Evolutionary conservation across 2,113 vertebrate species (phyloP).

Genomic region (Toxotes chatareus): DNA sequence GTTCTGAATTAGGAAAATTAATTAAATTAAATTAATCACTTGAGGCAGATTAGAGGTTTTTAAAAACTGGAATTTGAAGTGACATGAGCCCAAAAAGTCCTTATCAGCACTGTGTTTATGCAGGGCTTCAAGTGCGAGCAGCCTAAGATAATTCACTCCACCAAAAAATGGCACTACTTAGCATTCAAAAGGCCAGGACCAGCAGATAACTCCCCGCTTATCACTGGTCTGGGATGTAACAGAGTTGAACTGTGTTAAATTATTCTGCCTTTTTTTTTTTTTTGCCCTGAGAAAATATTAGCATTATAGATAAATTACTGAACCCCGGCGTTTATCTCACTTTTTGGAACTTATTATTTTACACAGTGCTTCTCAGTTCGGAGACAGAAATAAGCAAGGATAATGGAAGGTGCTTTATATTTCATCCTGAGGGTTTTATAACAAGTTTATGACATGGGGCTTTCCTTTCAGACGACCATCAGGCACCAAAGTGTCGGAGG

Average conservation of each 20-base stretch:
- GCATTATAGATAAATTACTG: conserved; percentile 67
- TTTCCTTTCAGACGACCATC: conserved; percentile 63
- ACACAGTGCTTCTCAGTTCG: conserved; percentile 24
- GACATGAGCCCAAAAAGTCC: conserved; percentile 56
- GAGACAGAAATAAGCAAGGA: conserved; percentile 46
- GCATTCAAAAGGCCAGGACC: conserved; percentile 52
- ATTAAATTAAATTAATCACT: conserved; percentile 8
- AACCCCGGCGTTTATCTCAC: conserved; percentile 55
- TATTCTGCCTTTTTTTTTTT: conserved; percentile 28
- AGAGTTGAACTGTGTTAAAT: conserved; percentile 63
- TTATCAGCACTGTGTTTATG: conserved; percentile 70
- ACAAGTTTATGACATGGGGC: conserved; percentile 63
- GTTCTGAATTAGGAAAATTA: not conserved
- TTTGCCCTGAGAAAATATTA: conserved; percentile 53
- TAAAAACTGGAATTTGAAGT: conserved; percentile 40
- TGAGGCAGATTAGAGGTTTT: conserved; percentile 19
- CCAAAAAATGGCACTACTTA: conserved; percentile 64
- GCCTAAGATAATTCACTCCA: conserved; percentile 51
- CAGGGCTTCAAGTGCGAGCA: conserved; percentile 14
- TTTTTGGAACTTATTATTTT: conserved; percentile 58
- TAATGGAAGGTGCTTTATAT: conserved; percentile 58
- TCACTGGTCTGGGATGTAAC: conserved; percentile 51
- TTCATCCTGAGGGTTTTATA: conserved; percentile 62
- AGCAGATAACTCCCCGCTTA: conserved; percentile 61
- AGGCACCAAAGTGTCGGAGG: conserved; percentile 53